Conservation (phyloP, 1,140 invertebrate genomes). For the Carposina sasakii region DNA sequence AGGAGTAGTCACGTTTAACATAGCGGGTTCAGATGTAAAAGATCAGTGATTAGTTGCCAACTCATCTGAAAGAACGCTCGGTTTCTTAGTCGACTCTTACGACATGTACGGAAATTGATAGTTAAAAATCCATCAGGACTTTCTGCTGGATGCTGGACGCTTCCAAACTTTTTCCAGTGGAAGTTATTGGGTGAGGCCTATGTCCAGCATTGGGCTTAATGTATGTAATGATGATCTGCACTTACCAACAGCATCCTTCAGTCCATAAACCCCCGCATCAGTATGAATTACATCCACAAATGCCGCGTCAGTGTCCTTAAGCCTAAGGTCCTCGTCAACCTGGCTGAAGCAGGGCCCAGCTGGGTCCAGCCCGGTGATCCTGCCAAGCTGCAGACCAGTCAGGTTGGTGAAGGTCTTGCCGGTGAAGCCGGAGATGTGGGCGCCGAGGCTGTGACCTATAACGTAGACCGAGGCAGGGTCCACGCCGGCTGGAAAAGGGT, state of each 20-base stretch:
- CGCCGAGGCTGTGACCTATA: constrained; percentile 89
- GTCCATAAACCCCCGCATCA: constrained; percentile 74
- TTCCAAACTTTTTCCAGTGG: no score
- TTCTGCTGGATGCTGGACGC: no score
- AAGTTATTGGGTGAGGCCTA: no score
- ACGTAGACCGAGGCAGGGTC: constrained; percentile 76
- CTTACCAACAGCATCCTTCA: constrained; percentile 45
- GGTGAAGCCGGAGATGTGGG: constrained; percentile 84
- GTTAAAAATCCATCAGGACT: no score
- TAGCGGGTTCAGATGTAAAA: no score
- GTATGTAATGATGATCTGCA: no score
- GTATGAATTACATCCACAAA: constrained; percentile 85
- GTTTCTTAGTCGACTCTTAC: no score
- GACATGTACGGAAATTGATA: no score
- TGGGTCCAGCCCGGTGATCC: constrained; percentile 82
- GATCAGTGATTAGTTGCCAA: no score
- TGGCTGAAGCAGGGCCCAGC: constrained; percentile 79
- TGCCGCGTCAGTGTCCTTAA: constrained; percentile 77
- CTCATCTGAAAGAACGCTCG: no score
- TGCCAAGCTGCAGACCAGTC: constrained; percentile 68
- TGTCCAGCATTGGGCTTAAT: no score
- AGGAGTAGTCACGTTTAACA: no score
- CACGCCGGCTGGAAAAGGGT: constrained; percentile 35
- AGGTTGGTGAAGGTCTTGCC: constrained; percentile 72
- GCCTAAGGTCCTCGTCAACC: constrained; percentile 67